Percentiles rank a stretch among this genome's conserved stretches.
Conservation (phyloP, 1,140 invertebrate species). For the Hesperophylax magnus region DNA sequence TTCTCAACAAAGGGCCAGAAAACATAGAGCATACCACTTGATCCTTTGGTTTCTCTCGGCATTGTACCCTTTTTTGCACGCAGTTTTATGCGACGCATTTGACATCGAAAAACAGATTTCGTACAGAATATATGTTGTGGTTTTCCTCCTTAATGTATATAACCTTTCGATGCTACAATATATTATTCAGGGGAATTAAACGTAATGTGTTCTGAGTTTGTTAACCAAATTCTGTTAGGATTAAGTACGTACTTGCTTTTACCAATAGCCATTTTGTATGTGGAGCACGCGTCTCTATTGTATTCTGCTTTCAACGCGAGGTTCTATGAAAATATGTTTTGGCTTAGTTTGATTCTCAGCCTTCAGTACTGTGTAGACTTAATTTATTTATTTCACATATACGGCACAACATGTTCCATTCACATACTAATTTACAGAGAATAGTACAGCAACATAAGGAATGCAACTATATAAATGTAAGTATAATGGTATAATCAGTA, state of each 20-base stretch:
- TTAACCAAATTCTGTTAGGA: conserved; percentile 15
- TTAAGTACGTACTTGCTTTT: conserved; percentile 3
- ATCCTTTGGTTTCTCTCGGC: not conserved
- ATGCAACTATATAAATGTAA: too few species aligned
- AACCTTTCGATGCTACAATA: too few species aligned
- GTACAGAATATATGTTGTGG: not conserved
- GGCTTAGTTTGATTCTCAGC: conserved; percentile 11
- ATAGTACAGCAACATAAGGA: too few species aligned
- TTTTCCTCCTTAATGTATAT: not conserved
- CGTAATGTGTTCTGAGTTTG: not conserved
- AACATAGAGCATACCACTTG: not conserved
- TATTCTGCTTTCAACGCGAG: conserved; percentile 3
- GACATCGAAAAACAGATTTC: conserved; percentile 1
- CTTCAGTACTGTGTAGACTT: not conserved
- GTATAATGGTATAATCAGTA: too few species aligned
- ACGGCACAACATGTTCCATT: too few species aligned
- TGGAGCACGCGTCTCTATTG: not conserved
- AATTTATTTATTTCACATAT: too few species aligned
- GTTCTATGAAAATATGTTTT: conserved; percentile 18
- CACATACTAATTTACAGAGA: too few species aligned
- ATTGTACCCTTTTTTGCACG: not conserved
- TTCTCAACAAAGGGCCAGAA: conserved; percentile 11
- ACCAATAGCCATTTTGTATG: conserved; percentile 3
- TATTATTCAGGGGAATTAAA: too few species aligned
- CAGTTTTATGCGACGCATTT: not conserved